These are phyloP conservation scores for Macrocentrus cingulum DNA, from an alignment of 1,140 invertebrate genomes.

Conservation along the genomic window DNA sequence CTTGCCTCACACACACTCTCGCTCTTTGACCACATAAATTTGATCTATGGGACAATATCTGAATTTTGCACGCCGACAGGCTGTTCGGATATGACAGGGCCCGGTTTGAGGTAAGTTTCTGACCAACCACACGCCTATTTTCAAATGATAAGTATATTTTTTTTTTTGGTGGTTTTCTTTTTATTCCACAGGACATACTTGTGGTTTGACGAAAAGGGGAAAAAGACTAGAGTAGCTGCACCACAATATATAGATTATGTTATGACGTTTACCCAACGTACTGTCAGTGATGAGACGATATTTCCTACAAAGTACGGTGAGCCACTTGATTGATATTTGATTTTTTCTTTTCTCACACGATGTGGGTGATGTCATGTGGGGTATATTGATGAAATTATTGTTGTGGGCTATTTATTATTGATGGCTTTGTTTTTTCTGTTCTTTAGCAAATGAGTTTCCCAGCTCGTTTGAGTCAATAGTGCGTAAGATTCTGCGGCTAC, in stretches of 20 bases:
- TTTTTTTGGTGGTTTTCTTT: conserved; percentile 9
- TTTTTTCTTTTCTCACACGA: no score
- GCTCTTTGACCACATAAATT: conserved; percentile 97
- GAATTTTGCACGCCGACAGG: conserved; percentile 95
- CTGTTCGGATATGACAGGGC: conserved; percentile 94
- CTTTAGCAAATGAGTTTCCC: conserved; percentile 89
- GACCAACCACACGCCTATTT: conserved; percentile 11
- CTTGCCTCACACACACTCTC: conserved; percentile 95
- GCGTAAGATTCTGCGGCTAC: conserved; percentile 91
- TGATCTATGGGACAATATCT: conserved; percentile 95
- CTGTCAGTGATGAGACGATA: conserved; percentile 92
- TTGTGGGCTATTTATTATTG: neutral
- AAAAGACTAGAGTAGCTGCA: conserved; percentile 93
- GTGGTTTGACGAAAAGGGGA: conserved; percentile 98
- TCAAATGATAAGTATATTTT: neutral
- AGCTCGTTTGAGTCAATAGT: conserved; percentile 91
- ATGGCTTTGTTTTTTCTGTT: conserved; percentile 16
- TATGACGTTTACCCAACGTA: conserved; percentile 97
- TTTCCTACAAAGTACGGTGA: conserved; percentile 99
- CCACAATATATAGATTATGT: conserved; percentile 99
- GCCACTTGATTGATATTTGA: conserved; percentile 12
- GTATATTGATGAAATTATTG: no score
- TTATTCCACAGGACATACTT: conserved; percentile 80
- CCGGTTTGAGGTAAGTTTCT: conserved; percentile 78
- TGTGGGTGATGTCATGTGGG: no score